A percentile compares a stretch with the other conserved stretches of the same genome.
phyloP scores from a whole-genome alignment of 2,113 vertebrate species.

The Neolamprologus falcicula region DNA sequence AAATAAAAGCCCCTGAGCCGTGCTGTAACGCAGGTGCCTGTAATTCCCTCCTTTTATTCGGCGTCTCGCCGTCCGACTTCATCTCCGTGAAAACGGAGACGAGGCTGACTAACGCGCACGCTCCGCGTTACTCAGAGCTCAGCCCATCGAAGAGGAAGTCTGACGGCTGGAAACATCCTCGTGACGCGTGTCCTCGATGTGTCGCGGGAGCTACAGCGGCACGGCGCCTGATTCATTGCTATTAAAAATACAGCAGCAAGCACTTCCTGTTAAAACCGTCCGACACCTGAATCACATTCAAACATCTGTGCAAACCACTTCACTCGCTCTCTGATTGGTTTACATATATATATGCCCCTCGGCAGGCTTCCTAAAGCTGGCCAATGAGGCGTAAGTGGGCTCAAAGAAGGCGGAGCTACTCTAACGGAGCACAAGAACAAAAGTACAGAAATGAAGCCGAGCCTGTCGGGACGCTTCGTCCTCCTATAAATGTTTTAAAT shows the following conservation, averaged over 20 bases:
- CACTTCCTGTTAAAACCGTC: background rate
- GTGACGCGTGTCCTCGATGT: background rate
- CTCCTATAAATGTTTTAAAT: background rate
- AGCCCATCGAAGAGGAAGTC: background rate
- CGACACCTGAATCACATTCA: background rate
- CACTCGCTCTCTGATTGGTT: background rate
- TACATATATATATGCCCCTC: background rate
- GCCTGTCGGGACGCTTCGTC: background rate
- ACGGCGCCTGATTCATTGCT: background rate
- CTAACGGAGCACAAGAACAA: background rate
- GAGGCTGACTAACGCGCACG: background rate
- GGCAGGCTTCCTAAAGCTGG: background rate
- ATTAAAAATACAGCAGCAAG: background rate
- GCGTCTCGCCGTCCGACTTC: background rate
- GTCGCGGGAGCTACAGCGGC: background rate
- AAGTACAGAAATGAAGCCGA: background rate
- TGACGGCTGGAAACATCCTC: background rate
- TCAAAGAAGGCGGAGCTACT: background rate
- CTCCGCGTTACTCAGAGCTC: background rate
- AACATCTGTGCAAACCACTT: background rate
- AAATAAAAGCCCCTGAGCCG: background rate
- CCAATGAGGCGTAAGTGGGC: accelerated
- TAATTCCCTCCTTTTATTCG: background rate
- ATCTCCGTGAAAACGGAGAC: background rate
- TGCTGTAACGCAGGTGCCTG: background rate